Conservation (phyloP, 1,140 invertebrate genomes). For the Dryas iulia region DNA sequence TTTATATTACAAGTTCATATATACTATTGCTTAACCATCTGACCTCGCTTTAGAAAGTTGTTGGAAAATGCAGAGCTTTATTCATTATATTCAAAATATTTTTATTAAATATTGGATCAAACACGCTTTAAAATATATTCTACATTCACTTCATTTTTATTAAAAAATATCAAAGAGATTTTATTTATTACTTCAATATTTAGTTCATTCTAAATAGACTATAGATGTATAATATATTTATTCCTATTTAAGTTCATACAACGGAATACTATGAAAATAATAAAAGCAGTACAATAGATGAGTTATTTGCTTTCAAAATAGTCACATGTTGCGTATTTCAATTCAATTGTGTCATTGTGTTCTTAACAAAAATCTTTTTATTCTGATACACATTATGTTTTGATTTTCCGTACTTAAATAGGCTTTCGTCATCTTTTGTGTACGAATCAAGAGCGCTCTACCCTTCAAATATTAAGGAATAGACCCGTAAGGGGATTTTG, state of each 20-base stretch:
- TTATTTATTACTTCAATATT: not conserved
- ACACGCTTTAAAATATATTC: not conserved
- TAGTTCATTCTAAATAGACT: not conserved
- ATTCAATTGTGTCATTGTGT: not conserved
- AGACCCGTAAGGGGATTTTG: not conserved
- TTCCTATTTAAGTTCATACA: not conserved
- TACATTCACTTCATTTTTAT: not conserved
- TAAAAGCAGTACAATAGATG: not conserved
- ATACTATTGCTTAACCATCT: not conserved
- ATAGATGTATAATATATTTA: no score
- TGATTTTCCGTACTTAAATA: constrained; percentile 18
- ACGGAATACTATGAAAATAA: no score
- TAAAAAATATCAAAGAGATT: not conserved
- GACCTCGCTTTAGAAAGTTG: not conserved
- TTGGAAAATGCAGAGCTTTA: not conserved
- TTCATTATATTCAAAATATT: not conserved
- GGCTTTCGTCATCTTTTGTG: not conserved
- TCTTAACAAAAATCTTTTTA: constrained; percentile 11
- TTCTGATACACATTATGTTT: constrained; percentile 4
- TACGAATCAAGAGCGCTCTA: not conserved
- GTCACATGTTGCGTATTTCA: no score
- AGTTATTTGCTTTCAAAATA: no score
- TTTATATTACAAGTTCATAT: no score
- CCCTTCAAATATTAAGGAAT: not conserved
- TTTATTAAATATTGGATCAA: no score